A percentile compares a stretch with the other conserved stretches of the same genome.
Conservation (phyloP, 2,113 vertebrate species). For the Desmodus rotundus region DNA sequence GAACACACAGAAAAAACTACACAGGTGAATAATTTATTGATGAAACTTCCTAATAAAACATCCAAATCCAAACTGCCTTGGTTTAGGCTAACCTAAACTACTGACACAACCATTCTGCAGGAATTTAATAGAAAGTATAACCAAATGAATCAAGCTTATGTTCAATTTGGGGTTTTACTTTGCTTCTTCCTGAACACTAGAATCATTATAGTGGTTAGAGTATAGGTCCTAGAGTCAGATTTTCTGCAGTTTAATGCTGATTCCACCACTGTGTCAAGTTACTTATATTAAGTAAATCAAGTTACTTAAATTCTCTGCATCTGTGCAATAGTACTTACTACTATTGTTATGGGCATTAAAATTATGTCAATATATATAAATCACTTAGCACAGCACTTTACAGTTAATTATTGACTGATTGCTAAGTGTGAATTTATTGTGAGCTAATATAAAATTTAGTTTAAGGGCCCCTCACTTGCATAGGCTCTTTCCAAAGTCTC, state of each 20-base stretch:
- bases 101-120: neutral
- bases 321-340: neutral
- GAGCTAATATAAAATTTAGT: neutral
- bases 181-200: neutral
- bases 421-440: neutral
- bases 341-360: neutral
- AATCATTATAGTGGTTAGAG: neutral
- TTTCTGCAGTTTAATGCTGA: neutral
- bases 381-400: neutral
- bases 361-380: neutral
- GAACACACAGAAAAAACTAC: neutral
- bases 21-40: neutral
- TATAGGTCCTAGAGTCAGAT: neutral
- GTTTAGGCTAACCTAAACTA: neutral
- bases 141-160: neutral
- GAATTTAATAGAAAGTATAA: neutral
- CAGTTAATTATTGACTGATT: slow-evolving; percentile 28
- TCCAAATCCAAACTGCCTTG: neutral
- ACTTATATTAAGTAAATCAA: too few species aligned
- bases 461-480: neutral
- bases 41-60: slow-evolving; percentile 26
- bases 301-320: neutral
- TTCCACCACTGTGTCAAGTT: too few species aligned
- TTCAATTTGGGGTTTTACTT: neutral
- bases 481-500: neutral